A percentile compares a stretch with the other conserved stretches of the same genome.
Evolutionary conservation across 2,888 invertebrate genomes (phyloP).

Genomic region (Dasypogon diadema): DNA sequence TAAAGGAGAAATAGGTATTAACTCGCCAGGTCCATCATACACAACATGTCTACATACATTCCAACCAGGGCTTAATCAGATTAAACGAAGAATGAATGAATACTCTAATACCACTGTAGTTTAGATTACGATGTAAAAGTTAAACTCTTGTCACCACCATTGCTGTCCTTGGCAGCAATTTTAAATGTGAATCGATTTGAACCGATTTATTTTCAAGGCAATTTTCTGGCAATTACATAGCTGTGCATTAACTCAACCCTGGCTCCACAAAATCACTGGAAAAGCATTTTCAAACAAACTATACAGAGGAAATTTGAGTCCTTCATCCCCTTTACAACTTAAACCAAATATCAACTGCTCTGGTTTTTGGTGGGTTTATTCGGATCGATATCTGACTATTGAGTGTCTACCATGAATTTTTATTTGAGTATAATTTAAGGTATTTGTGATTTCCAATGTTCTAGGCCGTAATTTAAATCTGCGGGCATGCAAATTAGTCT

Average conservation of each 20-base stretch:
- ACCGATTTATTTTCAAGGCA: background rate
- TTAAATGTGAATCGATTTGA: too few relatives aligned
- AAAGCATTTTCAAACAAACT: background rate
- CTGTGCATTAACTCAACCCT: conserved; percentile 3
- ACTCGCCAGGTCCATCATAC: too few relatives aligned
- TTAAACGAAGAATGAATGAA: too few relatives aligned
- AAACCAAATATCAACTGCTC: background rate
- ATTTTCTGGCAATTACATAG: conserved; percentile 27
- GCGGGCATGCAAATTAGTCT: conserved; percentile 3
- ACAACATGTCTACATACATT: too few relatives aligned
- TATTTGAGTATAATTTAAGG: too few relatives aligned
- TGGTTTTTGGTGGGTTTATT: background rate
- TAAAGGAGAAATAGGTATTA: background rate
- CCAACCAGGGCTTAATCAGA: too few relatives aligned
- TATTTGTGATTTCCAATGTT: background rate
- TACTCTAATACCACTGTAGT: too few relatives aligned
- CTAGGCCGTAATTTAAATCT: background rate
- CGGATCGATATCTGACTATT: background rate
- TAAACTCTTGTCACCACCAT: too few relatives aligned
- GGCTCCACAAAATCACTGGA: background rate
- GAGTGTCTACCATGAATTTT: background rate
- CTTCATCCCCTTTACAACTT: too few relatives aligned
- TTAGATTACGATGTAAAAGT: too few relatives aligned
- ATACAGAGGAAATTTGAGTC: background rate
- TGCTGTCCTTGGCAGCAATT: too few relatives aligned